These are phyloP conservation scores for Tenrec ecaudatus DNA, from an alignment of 2,113 vertebrate species.

Conservation along the genomic window DNA sequence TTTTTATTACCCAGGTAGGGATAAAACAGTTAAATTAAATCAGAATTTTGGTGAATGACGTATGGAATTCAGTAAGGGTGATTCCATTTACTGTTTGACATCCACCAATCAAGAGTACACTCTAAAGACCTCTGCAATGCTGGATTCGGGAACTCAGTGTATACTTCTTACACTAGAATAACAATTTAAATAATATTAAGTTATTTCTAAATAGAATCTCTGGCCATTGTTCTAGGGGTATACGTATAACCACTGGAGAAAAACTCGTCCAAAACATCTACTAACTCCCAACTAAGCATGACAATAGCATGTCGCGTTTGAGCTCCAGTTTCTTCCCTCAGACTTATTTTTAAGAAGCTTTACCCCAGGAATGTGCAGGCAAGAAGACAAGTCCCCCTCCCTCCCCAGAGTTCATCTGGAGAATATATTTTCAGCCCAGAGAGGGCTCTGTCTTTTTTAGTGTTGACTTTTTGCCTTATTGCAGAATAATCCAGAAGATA, in stretches of 20 bases:
- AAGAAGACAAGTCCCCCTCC: background rate
- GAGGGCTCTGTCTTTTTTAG: background rate
- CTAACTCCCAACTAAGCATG: background rate
- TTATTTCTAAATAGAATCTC: background rate
- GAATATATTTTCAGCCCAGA: background rate
- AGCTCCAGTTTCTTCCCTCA: background rate
- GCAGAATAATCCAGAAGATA: background rate
- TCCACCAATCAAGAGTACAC: background rate
- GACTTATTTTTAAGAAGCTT: background rate
- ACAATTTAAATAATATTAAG: background rate
- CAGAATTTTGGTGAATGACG: background rate
- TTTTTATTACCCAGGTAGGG: background rate
- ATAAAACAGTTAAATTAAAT: background rate
- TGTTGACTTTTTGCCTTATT: background rate
- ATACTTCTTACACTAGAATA: background rate
- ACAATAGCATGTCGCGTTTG: background rate
- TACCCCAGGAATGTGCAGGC: background rate
- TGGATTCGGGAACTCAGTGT: background rate
- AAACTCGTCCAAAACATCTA: background rate
- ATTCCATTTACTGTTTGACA: background rate
- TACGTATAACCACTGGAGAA: background rate
- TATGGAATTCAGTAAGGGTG: background rate
- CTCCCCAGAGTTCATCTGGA: background rate
- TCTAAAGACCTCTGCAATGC: background rate
- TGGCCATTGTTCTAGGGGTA: background rate